Evolutionary conservation across 2,888 invertebrate species (phyloP), one percentile per base, ranked within the genome.

Genomic region (Harmothoe impar): DNA sequence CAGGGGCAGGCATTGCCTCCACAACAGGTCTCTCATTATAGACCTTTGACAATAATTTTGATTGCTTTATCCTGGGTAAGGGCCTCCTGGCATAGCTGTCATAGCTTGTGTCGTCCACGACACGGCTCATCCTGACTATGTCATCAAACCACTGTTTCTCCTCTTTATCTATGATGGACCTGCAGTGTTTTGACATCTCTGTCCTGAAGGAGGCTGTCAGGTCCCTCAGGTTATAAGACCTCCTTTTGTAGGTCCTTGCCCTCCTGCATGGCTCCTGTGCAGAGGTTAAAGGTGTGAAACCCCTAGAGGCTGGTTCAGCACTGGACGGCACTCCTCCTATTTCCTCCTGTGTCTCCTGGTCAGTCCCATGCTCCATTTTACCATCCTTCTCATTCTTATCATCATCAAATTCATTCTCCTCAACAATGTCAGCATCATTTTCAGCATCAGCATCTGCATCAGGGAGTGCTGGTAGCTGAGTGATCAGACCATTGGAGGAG

Each of bases 81-180:
- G 84, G 43, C 25, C 43, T 84, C 35, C 84, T 33, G 35, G 84
- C 84, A 84, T 35, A 84, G 43, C 84, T 84, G 33, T 84, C 84
- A 84, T 84, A 84, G 23, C 43, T 51, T n/a, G 43, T 84, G 25
- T 84, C 84, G 33, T 84, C 84, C 7, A 84, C 51, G 5, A 84
- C 84, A 33, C 51, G 84, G 20, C n/a, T 35, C 0, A 0, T n/a
- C 43, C 43, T 35, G 43, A 84, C 84, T 5, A 84, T 84, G 51
- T 84, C 84, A 23, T 84, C 84, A 20, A 84, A 84, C 84, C 84
- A 84, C 43, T 84, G 84, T 35, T 51, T 84, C n/a, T 84, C 84
- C 84, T 84, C 84, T 20, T 12, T 29, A 35, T 84, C 43, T 23
- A 51, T 35, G 51, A 25, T 33, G 0, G 84, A n/a, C 51, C 51